Percentiles rank a stretch among this genome's conserved stretches.
Conservation (phyloP, 1,140 invertebrate genomes). For the Mesaphorura yosii region DNA sequence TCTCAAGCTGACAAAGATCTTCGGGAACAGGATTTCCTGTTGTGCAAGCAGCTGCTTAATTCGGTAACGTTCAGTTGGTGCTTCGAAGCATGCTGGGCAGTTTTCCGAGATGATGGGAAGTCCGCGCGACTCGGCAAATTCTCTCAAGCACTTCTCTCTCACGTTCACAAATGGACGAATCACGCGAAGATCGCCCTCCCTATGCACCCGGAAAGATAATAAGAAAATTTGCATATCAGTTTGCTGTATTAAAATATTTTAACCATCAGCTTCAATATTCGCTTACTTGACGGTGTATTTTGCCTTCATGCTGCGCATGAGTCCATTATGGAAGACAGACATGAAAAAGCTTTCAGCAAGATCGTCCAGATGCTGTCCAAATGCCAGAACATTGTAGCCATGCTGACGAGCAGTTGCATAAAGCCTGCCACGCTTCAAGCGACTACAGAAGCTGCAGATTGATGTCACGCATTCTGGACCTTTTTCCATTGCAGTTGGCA, state of each 20-base stretch:
- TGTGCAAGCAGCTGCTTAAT: slow-evolving; percentile 58
- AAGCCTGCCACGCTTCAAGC: slow-evolving; percentile 56
- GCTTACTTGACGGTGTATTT: slow-evolving; percentile 52
- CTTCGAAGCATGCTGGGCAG: slow-evolving; percentile 50
- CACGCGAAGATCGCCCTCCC: slow-evolving; percentile 65
- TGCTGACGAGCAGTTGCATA: slow-evolving; percentile 61
- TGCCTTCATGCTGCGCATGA: slow-evolving; percentile 67
- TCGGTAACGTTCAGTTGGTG: slow-evolving; percentile 51
- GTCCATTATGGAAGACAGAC: slow-evolving; percentile 67
- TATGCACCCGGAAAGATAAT: slow-evolving; percentile 35
- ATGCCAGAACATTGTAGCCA: slow-evolving; percentile 69
- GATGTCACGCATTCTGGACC: slow-evolving; percentile 35
- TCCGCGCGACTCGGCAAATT: slow-evolving; percentile 55
- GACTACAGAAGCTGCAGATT: slow-evolving; percentile 57
- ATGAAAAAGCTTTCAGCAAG: slow-evolving; percentile 70
- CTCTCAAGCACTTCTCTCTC: slow-evolving; percentile 56
- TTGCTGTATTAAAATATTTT: too few species aligned
- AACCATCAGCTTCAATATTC: too few species aligned
- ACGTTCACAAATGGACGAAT: slow-evolving; percentile 80
- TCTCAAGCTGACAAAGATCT: slow-evolving; percentile 53
- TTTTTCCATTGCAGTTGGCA: slow-evolving; percentile 20
- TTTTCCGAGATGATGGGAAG: slow-evolving; percentile 53
- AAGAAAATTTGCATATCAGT: too few species aligned
- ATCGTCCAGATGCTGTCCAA: slow-evolving; percentile 74
- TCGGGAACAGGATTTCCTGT: slow-evolving; percentile 62